phyloP scores from a whole-genome alignment of 2,888 invertebrate species.

The Eupithecia subumbrata region DNA sequence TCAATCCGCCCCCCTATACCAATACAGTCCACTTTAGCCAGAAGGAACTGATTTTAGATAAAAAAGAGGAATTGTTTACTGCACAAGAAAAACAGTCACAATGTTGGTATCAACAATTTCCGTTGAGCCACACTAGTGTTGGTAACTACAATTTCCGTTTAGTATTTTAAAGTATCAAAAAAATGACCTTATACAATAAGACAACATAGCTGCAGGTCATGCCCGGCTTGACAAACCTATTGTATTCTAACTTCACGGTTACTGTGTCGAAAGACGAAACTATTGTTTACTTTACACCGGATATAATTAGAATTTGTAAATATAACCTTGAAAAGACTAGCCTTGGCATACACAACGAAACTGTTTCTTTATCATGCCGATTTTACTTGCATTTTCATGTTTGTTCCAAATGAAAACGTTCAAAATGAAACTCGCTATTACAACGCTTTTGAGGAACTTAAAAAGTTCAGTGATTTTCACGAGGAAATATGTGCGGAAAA shows the following conservation, averaged over 20 bases:
- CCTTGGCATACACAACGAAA: slow-evolving; percentile 1
- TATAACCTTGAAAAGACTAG: neutral
- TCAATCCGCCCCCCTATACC: no score
- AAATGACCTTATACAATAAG: neutral
- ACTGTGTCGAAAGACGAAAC: slow-evolving; percentile 2
- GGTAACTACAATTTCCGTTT: neutral
- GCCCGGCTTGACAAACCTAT: neutral
- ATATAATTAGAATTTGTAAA: slow-evolving; percentile 11
- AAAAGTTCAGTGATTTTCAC: neutral
- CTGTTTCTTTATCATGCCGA: neutral
- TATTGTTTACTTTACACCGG: slow-evolving; percentile 4
- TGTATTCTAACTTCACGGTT: neutral
- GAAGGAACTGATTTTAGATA: no score
- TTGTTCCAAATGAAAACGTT: neutral
- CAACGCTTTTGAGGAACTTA: neutral
- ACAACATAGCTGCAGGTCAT: neutral
- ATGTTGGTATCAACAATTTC: no score
- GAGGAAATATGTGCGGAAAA: neutral
- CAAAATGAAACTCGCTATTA: neutral
- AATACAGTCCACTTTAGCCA: no score
- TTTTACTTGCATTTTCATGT: slow-evolving; percentile 6
- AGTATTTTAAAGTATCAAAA: neutral
- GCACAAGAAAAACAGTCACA: no score
- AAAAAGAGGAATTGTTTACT: no score
- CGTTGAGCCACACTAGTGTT: no score